These are phyloP conservation scores for Ptychadena robeensis DNA, from an alignment of 2,797 vertebrate species.

Conservation along the genomic window DNA sequence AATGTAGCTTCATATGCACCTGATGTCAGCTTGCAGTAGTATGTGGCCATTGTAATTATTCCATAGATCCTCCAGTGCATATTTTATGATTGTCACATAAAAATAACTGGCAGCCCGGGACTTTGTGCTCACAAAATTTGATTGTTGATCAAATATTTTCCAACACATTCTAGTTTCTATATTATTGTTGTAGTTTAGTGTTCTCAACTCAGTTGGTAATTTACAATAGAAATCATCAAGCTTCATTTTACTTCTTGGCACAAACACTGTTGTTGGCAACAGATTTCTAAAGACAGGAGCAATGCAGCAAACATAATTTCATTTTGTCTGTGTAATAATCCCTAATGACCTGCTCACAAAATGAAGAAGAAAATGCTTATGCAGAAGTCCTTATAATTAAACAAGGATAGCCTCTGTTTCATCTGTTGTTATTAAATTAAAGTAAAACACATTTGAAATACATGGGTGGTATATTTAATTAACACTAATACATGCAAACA, in stretches of 20 bases:
- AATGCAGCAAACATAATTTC: conserved; percentile 51
- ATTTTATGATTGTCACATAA: no score
- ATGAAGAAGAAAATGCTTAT: conserved; percentile 54
- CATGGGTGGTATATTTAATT: conserved; percentile 51
- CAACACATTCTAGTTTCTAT: conserved; percentile 29
- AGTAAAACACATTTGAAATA: conserved; percentile 42
- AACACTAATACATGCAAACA: conserved; percentile 20
- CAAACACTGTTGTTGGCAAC: conserved; percentile 41
- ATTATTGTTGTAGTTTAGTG: conserved; percentile 51
- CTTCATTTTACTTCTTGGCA: conserved; percentile 58
- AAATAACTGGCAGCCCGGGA: neutral
- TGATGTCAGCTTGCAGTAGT: no score
- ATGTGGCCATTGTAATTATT: no score
- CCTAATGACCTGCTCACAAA: conserved; percentile 52
- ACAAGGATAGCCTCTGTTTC: conserved; percentile 41
- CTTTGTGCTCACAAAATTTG: neutral
- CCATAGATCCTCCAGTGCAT: no score
- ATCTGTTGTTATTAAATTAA: conserved; percentile 50
- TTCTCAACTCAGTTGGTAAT: conserved; percentile 45
- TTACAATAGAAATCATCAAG: conserved; percentile 54
- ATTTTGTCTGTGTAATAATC: conserved; percentile 60
- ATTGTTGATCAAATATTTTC: conserved; percentile 32
- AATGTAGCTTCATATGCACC: no score
- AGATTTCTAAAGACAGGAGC: conserved; percentile 47
- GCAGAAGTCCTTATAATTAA: conserved; percentile 51